Conservation (phyloP, 2,888 invertebrate genomes). For the Tachystola acroxantha region DNA sequence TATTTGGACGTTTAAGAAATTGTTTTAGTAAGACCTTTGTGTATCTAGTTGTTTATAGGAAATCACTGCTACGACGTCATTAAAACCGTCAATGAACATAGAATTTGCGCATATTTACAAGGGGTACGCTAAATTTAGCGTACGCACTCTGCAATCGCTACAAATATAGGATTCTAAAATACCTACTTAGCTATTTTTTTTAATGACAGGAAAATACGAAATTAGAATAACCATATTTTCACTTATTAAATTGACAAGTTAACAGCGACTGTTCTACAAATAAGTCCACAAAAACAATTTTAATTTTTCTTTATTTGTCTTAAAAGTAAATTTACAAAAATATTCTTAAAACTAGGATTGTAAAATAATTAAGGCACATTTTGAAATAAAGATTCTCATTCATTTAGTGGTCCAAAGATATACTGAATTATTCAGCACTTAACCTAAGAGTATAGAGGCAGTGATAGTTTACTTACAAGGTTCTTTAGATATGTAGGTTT, state of each 20-base stretch:
- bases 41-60: too few species aligned
- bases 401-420: background rate
- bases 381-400: constrained; percentile 29
- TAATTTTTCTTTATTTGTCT: constrained; percentile 28
- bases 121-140: too few species aligned
- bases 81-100: too few species aligned
- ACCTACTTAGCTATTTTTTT: too few species aligned
- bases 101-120: too few species aligned
- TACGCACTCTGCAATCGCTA: too few species aligned
- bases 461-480: constrained; percentile 6
- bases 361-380: constrained; percentile 56
- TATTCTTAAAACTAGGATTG: constrained; percentile 35
- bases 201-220: too few species aligned
- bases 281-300: constrained; percentile 11
- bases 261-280: background rate
- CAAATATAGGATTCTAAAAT: too few species aligned
- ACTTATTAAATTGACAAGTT: background rate
- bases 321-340: constrained; percentile 33
- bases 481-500: constrained; percentile 3
- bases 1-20: too few species aligned
- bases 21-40: too few species aligned
- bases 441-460: constrained; percentile 11
- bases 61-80: too few species aligned
- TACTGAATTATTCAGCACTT: constrained; percentile 6
- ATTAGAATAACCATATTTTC: too few species aligned